These are phyloP conservation scores for Apamea crenata DNA, from an alignment of 2,888 invertebrate species.

Conservation along the genomic window DNA sequence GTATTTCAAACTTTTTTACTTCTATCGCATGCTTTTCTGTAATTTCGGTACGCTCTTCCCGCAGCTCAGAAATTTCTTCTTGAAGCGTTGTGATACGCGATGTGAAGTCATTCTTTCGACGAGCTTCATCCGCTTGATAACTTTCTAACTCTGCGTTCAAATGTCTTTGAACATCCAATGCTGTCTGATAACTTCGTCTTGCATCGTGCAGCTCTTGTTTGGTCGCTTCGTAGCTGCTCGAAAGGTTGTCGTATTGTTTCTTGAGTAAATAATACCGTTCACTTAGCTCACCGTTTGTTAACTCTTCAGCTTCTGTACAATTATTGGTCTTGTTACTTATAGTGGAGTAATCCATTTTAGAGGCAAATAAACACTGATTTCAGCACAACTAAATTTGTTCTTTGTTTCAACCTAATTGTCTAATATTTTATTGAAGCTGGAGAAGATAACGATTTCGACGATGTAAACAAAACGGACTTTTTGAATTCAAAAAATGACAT, in stretches of 20 bases:
- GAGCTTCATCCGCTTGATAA: constrained; percentile 82
- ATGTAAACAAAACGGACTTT: constrained; percentile 56
- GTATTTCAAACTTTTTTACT: constrained; percentile 78
- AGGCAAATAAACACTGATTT: constrained; percentile 4
- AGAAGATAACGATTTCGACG: neutral
- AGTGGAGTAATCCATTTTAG: constrained; percentile 86
- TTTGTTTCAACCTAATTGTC: neutral
- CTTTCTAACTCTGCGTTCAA: constrained; percentile 84
- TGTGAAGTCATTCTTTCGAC: constrained; percentile 76
- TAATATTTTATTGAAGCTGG: neutral
- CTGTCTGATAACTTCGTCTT: constrained; percentile 84
- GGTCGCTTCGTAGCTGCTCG: constrained; percentile 80
- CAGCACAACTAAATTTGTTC: neutral
- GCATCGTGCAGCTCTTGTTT: constrained; percentile 87
- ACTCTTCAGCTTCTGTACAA: constrained; percentile 81
- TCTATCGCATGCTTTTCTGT: constrained; percentile 79
- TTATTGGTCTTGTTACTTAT: constrained; percentile 85
- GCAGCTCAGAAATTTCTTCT: constrained; percentile 82
- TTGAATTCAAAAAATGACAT: constrained; percentile 44
- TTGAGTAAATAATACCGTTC: constrained; percentile 85
- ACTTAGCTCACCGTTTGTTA: constrained; percentile 83
- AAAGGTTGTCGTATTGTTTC: constrained; percentile 83
- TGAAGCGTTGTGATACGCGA: constrained; percentile 80
- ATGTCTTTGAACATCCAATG: constrained; percentile 86
- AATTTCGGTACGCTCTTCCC: constrained; percentile 79